phyloP scores from a whole-genome alignment of 1,140 invertebrate species.

The Piezodorus guildinii region DNA sequence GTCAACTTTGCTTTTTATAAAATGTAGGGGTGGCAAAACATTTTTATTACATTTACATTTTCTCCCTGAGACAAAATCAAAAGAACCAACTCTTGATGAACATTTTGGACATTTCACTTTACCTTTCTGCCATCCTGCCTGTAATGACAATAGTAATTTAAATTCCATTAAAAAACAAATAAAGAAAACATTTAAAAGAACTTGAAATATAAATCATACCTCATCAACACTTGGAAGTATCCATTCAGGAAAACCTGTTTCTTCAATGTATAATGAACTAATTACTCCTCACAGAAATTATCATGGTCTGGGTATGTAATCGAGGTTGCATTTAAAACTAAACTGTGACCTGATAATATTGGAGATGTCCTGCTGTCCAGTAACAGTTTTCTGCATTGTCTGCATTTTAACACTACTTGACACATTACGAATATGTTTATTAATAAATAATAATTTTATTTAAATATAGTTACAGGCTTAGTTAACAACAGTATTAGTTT shows the following conservation, averaged over 20 bases:
- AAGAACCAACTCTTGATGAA: constrained; percentile 43
- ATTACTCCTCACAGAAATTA: constrained; percentile 20
- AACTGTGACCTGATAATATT: not conserved
- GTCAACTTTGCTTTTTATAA: constrained; percentile 45
- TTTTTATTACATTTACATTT: constrained; percentile 42
- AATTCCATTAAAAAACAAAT: too few relatives aligned
- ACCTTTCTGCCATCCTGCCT: constrained; percentile 45
- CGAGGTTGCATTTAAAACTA: not conserved
- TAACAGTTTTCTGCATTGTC: not conserved
- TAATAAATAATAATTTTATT: too few relatives aligned
- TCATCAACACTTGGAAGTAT: constrained; percentile 25
- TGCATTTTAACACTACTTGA: not conserved
- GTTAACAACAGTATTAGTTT: too few relatives aligned
- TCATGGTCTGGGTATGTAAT: not conserved
- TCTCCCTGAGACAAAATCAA: constrained; percentile 47
- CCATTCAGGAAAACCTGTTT: constrained; percentile 26
- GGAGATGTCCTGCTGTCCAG: not conserved
- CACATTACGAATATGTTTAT: not conserved
- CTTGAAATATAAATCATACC: constrained; percentile 7
- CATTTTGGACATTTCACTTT: constrained; percentile 49
- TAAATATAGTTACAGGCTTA: too few relatives aligned
- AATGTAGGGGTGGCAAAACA: constrained; percentile 41
- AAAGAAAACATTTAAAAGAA: too few relatives aligned
- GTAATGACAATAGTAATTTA: constrained; percentile 16
- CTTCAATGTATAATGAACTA: constrained; percentile 26